phyloP scores from a whole-genome alignment of 2,113 vertebrate genomes.

The Crypturellus undulatus region DNA sequence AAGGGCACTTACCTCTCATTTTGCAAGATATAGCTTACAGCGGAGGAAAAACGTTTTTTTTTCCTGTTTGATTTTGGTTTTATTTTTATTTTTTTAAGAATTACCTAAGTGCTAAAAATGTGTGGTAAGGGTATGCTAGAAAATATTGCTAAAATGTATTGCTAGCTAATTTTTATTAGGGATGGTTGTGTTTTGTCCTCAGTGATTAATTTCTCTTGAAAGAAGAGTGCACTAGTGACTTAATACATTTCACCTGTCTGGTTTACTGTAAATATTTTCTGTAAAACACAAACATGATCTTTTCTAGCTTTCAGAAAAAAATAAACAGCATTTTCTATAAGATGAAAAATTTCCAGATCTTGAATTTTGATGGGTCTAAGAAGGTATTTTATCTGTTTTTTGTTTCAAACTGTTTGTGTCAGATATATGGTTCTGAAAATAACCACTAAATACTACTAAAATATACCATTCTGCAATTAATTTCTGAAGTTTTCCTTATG shows the following conservation, averaged over 20 bases:
- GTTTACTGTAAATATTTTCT: background rate
- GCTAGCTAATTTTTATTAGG: background rate
- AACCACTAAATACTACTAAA: background rate
- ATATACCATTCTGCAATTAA: background rate
- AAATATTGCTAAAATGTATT: background rate
- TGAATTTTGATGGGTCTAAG: background rate
- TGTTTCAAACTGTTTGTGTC: background rate
- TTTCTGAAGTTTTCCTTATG: constrained; percentile 39
- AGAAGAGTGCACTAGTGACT: background rate
- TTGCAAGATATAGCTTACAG: background rate
- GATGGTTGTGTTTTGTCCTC: background rate
- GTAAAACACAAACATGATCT: background rate
- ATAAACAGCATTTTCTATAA: background rate
- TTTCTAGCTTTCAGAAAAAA: background rate
- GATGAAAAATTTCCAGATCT: background rate
- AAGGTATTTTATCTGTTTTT: background rate
- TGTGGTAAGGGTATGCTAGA: too few relatives aligned
- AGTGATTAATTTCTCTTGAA: too few relatives aligned
- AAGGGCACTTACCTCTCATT: background rate
- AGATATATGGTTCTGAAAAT: background rate
- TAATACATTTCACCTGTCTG: background rate
- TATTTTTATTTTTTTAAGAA: background rate
- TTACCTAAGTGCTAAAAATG: background rate
- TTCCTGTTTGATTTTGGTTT: too few relatives aligned
- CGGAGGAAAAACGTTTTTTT: too few relatives aligned